Evolutionary conservation across 1,140 invertebrate species (phyloP), one percentile per base, ranked within the genome.

Genomic region (Drosophila takahashii): DNA sequence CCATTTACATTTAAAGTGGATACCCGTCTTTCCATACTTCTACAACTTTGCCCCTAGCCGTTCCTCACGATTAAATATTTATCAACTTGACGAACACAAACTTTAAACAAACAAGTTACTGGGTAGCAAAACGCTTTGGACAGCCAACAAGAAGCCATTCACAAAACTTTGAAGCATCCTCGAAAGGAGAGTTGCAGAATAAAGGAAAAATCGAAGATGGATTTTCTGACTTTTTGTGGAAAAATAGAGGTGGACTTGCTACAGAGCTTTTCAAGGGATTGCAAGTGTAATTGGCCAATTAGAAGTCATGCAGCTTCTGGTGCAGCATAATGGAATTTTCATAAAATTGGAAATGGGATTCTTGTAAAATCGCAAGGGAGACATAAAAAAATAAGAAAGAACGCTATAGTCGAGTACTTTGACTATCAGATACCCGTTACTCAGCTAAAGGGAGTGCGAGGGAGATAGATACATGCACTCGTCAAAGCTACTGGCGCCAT

Each of bases 11-110:
- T 42, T 42, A 9, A 45, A 67, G 36, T 67, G 36, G 64, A 64
- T 62, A 66, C 16, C 26, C 13, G 62, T 66, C 34, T 64, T 48
- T 26, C 58, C 59, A 29, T 62, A 29, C 34, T 39, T 13, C 42
- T 16, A 26, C 26, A 16, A 3, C 18, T 26, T 29, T 10, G 11
- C 48, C 34, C 41, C 48, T 27, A 13, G 10, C 61, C 62, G 37
- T 32, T 34, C 26, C 22, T 56, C 61, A 67, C 64, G 62, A 70
- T 70, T 67, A 67, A 67, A 67, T 70, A 69, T 70, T 70, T 67
- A 70, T 70, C 66, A 66, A 70, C 64, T 53, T 56, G 34, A 39
- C 29, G 62, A 56, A 70, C 66, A 44, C 65, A 47, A 69, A 69
- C 48, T 52, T 53, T 42, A 52, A 54, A 54, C 61, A 69, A 67